A percentile compares a stretch with the other conserved stretches of the same genome.
These are phyloP conservation scores for Aurelia aurita DNA, from an alignment of 30 jellyfish, hydroid and myxozoan species.

Conservation along the genomic window DNA sequence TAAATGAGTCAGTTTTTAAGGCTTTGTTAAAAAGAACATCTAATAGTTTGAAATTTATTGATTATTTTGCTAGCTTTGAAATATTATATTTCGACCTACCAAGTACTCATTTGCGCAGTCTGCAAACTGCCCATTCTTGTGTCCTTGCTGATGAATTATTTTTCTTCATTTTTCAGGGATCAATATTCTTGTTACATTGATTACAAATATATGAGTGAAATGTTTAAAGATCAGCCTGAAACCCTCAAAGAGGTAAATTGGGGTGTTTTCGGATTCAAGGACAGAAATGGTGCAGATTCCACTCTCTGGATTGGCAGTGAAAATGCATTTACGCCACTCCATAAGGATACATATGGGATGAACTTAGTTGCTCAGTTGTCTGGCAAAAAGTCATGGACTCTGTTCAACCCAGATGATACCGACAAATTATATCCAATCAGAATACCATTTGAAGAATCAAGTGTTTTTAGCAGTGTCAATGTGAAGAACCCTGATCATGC, in stretches of 20 bases:
- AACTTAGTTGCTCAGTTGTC: constrained; percentile 91
- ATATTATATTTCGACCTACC: no score
- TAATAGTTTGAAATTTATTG: no score
- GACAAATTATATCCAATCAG: constrained; percentile 79
- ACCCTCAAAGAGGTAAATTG: constrained; percentile 68
- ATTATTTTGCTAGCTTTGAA: no score
- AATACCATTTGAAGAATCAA: constrained; percentile 98
- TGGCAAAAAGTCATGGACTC: constrained; percentile 87
- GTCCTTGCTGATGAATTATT: no score
- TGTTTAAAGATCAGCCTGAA: constrained; percentile 57
- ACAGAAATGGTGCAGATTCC: constrained; percentile 77
- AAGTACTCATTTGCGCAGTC: no score
- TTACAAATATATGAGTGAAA: constrained; percentile 87
- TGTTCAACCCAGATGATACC: constrained; percentile 73
- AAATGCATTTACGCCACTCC: constrained; percentile 94
- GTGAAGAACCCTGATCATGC: constrained; percentile 30
- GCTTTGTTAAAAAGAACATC: no score
- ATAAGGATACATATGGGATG: constrained; percentile 91
- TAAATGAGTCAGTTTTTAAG: neutral
- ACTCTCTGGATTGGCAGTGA: constrained; percentile 97
- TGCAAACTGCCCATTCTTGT: no score
- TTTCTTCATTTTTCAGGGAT: constrained; percentile 36
- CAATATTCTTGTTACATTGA: constrained; percentile 83
- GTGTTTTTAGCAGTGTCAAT: constrained; percentile 71
- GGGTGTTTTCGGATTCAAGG: constrained; percentile 83